Percentiles rank a stretch among this genome's conserved stretches.
Evolutionary conservation across 2,113 vertebrate species (phyloP).

Genomic region (Tetraodon nigroviridis): DNA sequence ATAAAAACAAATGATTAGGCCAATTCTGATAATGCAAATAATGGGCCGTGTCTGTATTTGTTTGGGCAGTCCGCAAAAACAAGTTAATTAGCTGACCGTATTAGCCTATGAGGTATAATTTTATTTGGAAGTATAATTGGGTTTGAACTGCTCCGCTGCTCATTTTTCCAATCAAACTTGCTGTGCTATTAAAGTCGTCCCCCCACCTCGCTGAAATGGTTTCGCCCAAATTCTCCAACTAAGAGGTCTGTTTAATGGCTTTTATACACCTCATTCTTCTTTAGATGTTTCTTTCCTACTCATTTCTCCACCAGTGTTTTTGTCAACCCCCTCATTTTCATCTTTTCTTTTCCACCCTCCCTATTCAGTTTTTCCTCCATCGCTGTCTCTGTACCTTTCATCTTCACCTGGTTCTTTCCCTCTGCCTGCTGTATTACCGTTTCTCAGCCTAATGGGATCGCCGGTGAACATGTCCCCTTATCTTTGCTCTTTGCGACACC

Average conservation of each 20-base stretch:
- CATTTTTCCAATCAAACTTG: slow-evolving; percentile 41
- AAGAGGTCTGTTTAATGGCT: slow-evolving; percentile 31
- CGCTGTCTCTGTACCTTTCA: slow-evolving; percentile 27
- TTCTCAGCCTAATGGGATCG: slow-evolving; percentile 61
- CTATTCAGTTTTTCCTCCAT: slow-evolving; percentile 15
- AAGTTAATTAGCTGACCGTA: slow-evolving; percentile 55
- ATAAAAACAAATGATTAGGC: slow-evolving; percentile 35
- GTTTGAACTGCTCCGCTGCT: slow-evolving; percentile 46
- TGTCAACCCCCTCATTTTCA: slow-evolving; percentile 18
- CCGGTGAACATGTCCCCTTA: slow-evolving; percentile 40
- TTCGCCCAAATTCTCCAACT: slow-evolving; percentile 16
- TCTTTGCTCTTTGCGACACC: slow-evolving; percentile 32
- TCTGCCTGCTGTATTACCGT: slow-evolving; percentile 40
- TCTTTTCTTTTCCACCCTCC: slow-evolving; percentile 8
- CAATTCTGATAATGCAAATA: slow-evolving; percentile 56
- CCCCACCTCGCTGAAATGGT: slow-evolving; percentile 17
- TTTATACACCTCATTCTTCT: slow-evolving; percentile 28
- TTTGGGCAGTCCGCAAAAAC: slow-evolving; percentile 41
- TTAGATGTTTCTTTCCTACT: slow-evolving; percentile 30
- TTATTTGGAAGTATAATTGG: slow-evolving; percentile 49
- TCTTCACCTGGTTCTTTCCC: slow-evolving; percentile 20
- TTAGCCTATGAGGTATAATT: slow-evolving; percentile 29
- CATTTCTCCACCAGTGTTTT: slow-evolving; percentile 15
- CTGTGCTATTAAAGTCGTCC: slow-evolving; percentile 28
- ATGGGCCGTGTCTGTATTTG: slow-evolving; percentile 37